These are phyloP conservation scores for Prosapia bicincta DNA, from an alignment of 2,888 invertebrate genomes.

Conservation along the genomic window DNA sequence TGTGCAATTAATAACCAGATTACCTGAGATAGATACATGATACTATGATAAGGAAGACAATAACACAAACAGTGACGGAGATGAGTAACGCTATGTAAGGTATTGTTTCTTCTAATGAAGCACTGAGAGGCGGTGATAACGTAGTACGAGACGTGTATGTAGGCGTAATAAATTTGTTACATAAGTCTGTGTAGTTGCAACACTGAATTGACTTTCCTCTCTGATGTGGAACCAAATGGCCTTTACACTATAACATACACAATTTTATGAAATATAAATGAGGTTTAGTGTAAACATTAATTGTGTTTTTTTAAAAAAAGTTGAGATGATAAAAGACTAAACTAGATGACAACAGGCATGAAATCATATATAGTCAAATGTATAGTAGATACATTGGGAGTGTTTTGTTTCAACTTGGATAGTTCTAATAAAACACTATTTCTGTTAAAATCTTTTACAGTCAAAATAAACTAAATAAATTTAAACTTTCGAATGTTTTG, in stretches of 20 bases:
- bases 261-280: no score
- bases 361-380: no score
- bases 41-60: conserved; percentile 62
- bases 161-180: conserved; percentile 75
- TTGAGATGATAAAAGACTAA: no score
- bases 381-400: no score
- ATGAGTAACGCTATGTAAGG: conserved; percentile 65
- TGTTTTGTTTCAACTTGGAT: no score
- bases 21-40: conserved; percentile 64
- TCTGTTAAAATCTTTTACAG: no score
- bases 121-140: conserved; percentile 52
- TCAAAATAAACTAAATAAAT: no score
- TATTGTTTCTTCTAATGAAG: conserved; percentile 52
- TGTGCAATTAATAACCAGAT: neutral
- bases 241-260: conserved; percentile 94
- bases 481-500: no score
- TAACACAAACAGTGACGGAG: conserved; percentile 65
- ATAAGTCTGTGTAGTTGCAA: conserved; percentile 74
- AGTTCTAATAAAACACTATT: no score
- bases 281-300: no score
- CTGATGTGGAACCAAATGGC: conserved; percentile 72
- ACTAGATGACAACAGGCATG: no score
- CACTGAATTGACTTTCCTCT: conserved; percentile 80
- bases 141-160: conserved; percentile 42
- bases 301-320: no score